phyloP scores from a whole-genome alignment of 2,888 invertebrate genomes.

The Zelleria hepariella region DNA sequence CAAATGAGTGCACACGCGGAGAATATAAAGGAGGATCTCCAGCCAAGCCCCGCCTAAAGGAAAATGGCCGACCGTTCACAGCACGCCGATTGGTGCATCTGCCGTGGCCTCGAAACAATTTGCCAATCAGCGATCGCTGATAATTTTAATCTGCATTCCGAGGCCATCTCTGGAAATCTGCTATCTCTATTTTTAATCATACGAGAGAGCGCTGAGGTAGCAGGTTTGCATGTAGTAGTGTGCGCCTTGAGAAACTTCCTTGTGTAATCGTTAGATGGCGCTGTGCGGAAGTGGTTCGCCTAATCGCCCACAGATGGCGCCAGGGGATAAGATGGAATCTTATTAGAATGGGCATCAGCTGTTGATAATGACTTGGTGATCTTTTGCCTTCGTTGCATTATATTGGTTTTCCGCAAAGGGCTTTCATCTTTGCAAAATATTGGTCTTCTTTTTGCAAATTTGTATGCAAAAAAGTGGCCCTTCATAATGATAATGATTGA shows the following conservation, averaged over 20 bases:
- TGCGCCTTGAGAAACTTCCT: slow-evolving; percentile 12
- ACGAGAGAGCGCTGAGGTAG: slow-evolving; percentile 38
- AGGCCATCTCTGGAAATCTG: slow-evolving; percentile 40
- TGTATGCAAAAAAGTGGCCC: neutral
- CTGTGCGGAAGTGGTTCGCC: slow-evolving; percentile 33
- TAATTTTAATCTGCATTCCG: slow-evolving; percentile 46
- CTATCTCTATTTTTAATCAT: slow-evolving; percentile 42
- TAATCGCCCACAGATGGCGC: slow-evolving; percentile 36
- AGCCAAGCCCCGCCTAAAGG: slow-evolving; percentile 55
- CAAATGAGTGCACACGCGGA: slow-evolving; percentile 66
- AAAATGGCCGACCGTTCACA: slow-evolving; percentile 56
- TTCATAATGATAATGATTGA: neutral
- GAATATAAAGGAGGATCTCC: slow-evolving; percentile 68
- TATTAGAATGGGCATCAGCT: slow-evolving; percentile 12
- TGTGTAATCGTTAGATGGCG: slow-evolving; percentile 40
- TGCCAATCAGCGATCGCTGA: slow-evolving; percentile 52
- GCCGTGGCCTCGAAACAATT: slow-evolving; percentile 36
- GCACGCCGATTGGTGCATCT: slow-evolving; percentile 47
- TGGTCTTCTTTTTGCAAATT: neutral
- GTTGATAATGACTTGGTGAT: slow-evolving; percentile 9
- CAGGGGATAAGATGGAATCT: slow-evolving; percentile 5
- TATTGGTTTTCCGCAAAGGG: slow-evolving; percentile 5
- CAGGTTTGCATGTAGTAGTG: slow-evolving; percentile 34
- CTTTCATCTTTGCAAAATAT: neutral
- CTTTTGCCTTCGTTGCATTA: slow-evolving; percentile 5